Base-by-base conservation (phyloP, 2,113 vertebrate genomes). In the Heteronetta atricapilla region DNA sequence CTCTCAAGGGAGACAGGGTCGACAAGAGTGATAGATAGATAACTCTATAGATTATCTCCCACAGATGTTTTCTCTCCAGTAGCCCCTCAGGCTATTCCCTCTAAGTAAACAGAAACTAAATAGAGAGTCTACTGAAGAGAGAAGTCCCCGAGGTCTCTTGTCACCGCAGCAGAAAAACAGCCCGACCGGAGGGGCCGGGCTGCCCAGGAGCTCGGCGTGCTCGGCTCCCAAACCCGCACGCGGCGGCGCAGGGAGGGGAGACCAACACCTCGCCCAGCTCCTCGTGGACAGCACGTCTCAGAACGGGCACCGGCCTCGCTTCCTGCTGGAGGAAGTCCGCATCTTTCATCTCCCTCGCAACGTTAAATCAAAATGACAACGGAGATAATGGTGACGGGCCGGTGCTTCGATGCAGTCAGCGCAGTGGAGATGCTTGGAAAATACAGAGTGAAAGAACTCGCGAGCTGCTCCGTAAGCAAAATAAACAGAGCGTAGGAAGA, bases 91-190 rank as follows among this genome's bases (percentile, higher is more conserved):
- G 98, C 97, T 91, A 97, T 98, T 97, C 98, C 98, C 97, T 97
- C 97, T 98, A 98, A 98, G 98, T 98, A 98, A 98, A 98, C 98
- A 98, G 98, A 98, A 97, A 97, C 98, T 96, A 97, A 98, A 98
- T 94, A 96, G 98, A 97, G 95, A 94, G 85, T 72, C 92, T 58
- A 56, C 94, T 56, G 91, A 79, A 96, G 95, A 95, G 96, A 91
- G 94, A 94, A 73, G 94, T 95, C 96, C 97, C 97, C 34, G 82
- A 96, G 95, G 97, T 95, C 97, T 93, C 73, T 94, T 94, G 86
- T 97, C 95, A 89, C 94, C 33, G 59, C 34, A 21, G 94, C 50
- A 85, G 94, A 66, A 68, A 91, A 95, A 89, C 84, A 60, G 60
- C 82, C 58, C 76, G 10, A 82, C 78, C 87, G 1, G 58, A 72